A percentile compares a stretch with the other conserved stretches of the same genome.
Evolutionary conservation across 2,113 vertebrate genomes (phyloP).

Genomic region (Saguinus imperator): DNA sequence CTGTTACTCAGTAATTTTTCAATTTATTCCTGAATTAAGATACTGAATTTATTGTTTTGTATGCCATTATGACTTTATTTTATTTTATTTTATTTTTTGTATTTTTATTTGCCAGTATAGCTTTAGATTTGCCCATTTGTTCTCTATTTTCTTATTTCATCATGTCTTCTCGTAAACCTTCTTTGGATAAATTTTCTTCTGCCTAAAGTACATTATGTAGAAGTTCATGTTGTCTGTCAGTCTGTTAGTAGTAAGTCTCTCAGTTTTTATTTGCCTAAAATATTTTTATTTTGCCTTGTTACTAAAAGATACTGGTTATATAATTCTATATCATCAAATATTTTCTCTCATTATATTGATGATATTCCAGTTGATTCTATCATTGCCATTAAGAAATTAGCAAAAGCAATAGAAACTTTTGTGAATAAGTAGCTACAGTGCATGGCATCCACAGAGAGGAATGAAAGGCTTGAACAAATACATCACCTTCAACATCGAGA

Average conservation of each 20-base stretch:
- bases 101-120: not conserved
- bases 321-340: not conserved
- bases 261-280: not conserved
- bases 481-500: too few relatives aligned
- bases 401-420: too few relatives aligned
- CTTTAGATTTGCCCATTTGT: not conserved
- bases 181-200: not conserved
- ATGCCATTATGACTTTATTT: not conserved
- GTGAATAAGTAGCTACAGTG: too few relatives aligned
- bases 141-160: not conserved
- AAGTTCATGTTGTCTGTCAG: not conserved
- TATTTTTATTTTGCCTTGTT: not conserved
- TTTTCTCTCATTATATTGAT: not conserved
- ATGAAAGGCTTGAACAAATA: too few relatives aligned
- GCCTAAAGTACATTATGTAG: not conserved
- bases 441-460: too few relatives aligned
- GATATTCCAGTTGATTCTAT: not conserved
- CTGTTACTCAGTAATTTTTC: not conserved
- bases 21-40: not conserved
- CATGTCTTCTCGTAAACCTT: not conserved
- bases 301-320: not conserved
- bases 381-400: not conserved
- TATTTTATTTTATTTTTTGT: too few relatives aligned
- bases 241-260: not conserved
- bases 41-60: not conserved